Base-by-base conservation (phyloP, 1,140 invertebrate genomes). In the Ditylenchus dipsaci region DNA sequence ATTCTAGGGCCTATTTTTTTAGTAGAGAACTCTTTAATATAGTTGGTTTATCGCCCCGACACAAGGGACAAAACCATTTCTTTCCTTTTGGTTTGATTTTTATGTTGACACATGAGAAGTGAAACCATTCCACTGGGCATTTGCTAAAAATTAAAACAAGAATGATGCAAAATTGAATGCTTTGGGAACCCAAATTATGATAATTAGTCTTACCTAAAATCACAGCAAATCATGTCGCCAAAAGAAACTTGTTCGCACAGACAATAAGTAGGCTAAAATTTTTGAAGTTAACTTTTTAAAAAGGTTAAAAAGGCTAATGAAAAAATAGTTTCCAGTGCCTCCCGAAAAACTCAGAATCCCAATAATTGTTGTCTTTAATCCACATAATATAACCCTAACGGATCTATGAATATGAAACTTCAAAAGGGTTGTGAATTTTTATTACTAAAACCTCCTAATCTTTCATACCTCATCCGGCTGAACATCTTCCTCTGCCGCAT, bases 101-200 rank as follows among this genome's bases (percentile, higher is more conserved):
- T 23, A 65, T 60, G n/a, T 21, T 21, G 42, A 65, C 63, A 38
- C 63, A 65, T 1, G n/a, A 19, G 85, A 97, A 98, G 84, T 99
- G 95, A 84, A 97, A 99, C 95, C 95, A 98, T 85, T 98, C 95
- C 74, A 97, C 96, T 1, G 92, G 92, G 84, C 95, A 97, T 77
- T 82, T 76, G 26, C 81, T 80, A 85, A 97, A 38, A 38, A 5
- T 38, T 38, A 38, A 38, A n/a, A n/a, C n/a, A n/a, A n/a, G n/a
- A n/a, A n/a, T n/a, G n/a, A n/a, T n/a, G n/a, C n/a, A n/a, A n/a
- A n/a, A n/a, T n/a, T n/a, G n/a, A n/a, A n/a, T n/a, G n/a, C n/a
- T n/a, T n/a, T n/a, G n/a, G n/a, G n/a, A n/a, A n/a, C n/a, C n/a
- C n/a, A n/a, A n/a, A n/a, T n/a, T n/a, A 38, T 38, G 11, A 11